phyloP scores from a whole-genome alignment of 2,113 vertebrate species.

The Aramus guarauna region DNA sequence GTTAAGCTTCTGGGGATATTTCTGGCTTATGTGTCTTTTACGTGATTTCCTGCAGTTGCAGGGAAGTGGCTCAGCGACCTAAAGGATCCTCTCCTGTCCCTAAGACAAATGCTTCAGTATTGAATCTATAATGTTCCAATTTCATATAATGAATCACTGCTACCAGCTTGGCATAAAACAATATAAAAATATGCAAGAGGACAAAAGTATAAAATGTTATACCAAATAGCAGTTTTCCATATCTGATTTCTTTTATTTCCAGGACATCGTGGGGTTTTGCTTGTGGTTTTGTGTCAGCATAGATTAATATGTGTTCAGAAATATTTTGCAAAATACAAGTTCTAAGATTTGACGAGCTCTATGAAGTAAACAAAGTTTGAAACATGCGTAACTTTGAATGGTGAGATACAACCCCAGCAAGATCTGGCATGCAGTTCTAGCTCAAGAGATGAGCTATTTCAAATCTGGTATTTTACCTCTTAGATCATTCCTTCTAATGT shows the following conservation, averaged over 20 bases:
- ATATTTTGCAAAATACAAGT: not conserved
- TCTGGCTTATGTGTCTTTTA: not conserved
- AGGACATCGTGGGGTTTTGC: not conserved
- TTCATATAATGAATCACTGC: not conserved
- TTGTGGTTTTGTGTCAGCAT: not conserved
- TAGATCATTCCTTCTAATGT: not conserved
- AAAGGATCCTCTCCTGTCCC: constrained; percentile 27
- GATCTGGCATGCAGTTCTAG: not conserved
- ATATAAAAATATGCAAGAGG: not conserved
- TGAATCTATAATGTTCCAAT: constrained; percentile 6
- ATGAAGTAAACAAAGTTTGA: not conserved
- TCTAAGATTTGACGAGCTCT: not conserved
- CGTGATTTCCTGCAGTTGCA: not conserved
- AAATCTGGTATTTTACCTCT: not conserved
- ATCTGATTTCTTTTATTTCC: not conserved
- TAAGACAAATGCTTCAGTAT: not conserved
- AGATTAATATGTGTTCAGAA: not conserved
- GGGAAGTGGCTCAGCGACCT: not conserved
- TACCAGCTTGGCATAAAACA: not conserved
- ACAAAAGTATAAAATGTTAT: not conserved
- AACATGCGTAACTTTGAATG: not conserved
- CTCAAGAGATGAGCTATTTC: not conserved
- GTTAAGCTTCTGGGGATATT: not conserved
- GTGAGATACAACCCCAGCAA: not conserved
- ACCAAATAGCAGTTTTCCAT: not conserved